These are phyloP conservation scores for Anarsia innoxiella DNA, from an alignment of 2,888 invertebrate species.

Conservation along the genomic window DNA sequence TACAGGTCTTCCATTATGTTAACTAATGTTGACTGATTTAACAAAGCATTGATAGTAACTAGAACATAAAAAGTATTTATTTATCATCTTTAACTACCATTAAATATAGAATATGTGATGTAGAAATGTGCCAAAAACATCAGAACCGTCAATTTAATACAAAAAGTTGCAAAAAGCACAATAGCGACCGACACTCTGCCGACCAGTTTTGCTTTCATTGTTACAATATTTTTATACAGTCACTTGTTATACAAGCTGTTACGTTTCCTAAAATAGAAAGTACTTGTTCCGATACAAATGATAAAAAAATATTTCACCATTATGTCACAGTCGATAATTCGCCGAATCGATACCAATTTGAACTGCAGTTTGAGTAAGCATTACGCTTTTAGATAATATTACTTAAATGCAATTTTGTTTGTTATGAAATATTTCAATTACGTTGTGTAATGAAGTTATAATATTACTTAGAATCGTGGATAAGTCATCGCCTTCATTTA, in stretches of 20 bases:
- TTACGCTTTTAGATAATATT: too few species aligned
- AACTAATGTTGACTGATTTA: too few species aligned
- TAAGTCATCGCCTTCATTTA: not conserved
- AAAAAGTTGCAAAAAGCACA: too few species aligned
- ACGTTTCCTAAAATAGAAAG: slow-evolving; percentile 30
- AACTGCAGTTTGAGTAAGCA: too few species aligned
- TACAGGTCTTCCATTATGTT: too few species aligned
- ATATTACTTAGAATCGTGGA: not conserved
- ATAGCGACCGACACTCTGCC: slow-evolving; percentile 15
- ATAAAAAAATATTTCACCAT: slow-evolving; percentile 30
- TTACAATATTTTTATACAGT: slow-evolving; percentile 15
- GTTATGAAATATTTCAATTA: not conserved
- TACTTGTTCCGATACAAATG: slow-evolving; percentile 23
- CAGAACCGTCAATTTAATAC: not conserved
- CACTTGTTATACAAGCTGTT: slow-evolving; percentile 25
- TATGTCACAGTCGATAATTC: slow-evolving; percentile 30
- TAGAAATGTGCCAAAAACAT: slow-evolving; percentile 4
- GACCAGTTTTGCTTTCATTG: slow-evolving; percentile 22
- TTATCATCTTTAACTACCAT: too few species aligned
- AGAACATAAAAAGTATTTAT: too few species aligned
- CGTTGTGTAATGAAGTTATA: not conserved
- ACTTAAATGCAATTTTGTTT: not conserved
- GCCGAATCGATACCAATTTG: not conserved
- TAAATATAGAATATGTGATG: too few species aligned
- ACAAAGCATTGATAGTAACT: too few species aligned